Conservation (phyloP, 2,113 vertebrate species). For the Gasterosteus aculeatus region DNA sequence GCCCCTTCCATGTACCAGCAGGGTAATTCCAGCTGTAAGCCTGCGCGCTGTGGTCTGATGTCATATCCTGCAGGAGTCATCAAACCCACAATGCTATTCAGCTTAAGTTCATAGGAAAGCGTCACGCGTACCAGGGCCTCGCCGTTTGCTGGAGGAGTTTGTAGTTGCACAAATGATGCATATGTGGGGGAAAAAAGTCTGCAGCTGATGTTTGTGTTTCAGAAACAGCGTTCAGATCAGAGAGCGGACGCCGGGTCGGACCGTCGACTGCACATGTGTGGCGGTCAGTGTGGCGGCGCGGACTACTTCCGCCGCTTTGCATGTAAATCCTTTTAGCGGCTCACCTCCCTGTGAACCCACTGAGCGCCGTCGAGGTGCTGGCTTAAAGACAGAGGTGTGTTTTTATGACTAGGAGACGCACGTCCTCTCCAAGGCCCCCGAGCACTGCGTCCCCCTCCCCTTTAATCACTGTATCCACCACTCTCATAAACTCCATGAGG, state of each 20-base stretch:
- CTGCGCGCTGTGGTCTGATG: conserved; percentile 48
- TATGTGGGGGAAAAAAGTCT: neutral
- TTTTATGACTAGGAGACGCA: conserved; percentile 80
- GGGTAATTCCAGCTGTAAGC: conserved; percentile 55
- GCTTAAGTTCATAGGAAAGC: conserved; percentile 36
- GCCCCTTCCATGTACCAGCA: conserved; percentile 60
- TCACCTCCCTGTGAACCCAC: conserved; percentile 79
- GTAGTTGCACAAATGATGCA: conserved; percentile 42
- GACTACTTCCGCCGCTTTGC: conserved; percentile 75
- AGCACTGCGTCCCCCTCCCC: conserved; percentile 81
- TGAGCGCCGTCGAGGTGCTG: conserved; percentile 62
- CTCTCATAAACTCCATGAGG: conserved; percentile 80
- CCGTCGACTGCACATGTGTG: conserved; percentile 33
- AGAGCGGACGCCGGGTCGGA: conserved; percentile 29
- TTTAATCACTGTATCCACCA: conserved; percentile 83
- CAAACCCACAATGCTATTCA: conserved; percentile 25
- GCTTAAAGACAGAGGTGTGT: conserved; percentile 79
- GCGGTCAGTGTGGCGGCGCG: conserved; percentile 52
- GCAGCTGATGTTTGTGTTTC: conserved; percentile 31
- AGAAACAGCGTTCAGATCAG: conserved; percentile 33
- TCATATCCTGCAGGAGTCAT: conserved; percentile 63
- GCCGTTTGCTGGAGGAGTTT: conserved; percentile 19
- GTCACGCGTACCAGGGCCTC: conserved; percentile 35
- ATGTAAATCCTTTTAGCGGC: conserved; percentile 76
- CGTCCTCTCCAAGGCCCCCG: conserved; percentile 80